Percentiles rank a stretch among this genome's conserved stretches.
These are phyloP conservation scores for Hydractinia symbiolongicarpus DNA, from an alignment of 30 jellyfish, hydroid and myxozoan species.

Conservation along the genomic window DNA sequence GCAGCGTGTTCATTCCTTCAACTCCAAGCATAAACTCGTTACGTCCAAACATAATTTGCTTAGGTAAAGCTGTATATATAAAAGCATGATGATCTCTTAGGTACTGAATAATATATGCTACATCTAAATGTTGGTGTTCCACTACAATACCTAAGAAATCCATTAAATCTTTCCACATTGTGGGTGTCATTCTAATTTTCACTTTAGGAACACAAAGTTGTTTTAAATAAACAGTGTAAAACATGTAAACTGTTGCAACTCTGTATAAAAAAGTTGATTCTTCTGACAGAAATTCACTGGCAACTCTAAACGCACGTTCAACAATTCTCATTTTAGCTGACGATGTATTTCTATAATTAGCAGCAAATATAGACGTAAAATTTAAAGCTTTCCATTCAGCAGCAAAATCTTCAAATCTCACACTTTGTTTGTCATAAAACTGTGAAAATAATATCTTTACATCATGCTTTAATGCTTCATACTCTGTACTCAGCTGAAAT, in stretches of 20 bases:
- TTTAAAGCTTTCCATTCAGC: conserved; percentile 29
- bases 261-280: conserved; percentile 35
- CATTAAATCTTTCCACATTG: conserved; percentile 37
- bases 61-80: conserved; percentile 35
- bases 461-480: conserved; percentile 38
- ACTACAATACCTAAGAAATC: conserved; percentile 3
- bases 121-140: conserved; percentile 33
- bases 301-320: conserved; percentile 35
- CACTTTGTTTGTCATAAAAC: conserved; percentile 41
- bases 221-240: conserved; percentile 30
- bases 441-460: conserved; percentile 20
- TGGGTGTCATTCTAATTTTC: conserved; percentile 32
- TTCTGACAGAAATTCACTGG: conserved; percentile 37
- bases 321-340: conserved; percentile 31
- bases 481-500: conserved; percentile 29
- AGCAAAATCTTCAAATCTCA: conserved; percentile 33
- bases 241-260: conserved; percentile 35
- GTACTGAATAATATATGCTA: conserved; percentile 21
- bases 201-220: conserved; percentile 28
- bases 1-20: conserved; percentile 5
- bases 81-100: conserved; percentile 14
- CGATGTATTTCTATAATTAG: conserved; percentile 20
- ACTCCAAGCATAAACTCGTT: conserved; percentile 38
- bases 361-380: conserved; percentile 16
- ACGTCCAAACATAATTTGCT: conserved; percentile 34